Evolutionary conservation across 2,888 invertebrate species (phyloP).

Genomic region (Xylocampa areola): DNA sequence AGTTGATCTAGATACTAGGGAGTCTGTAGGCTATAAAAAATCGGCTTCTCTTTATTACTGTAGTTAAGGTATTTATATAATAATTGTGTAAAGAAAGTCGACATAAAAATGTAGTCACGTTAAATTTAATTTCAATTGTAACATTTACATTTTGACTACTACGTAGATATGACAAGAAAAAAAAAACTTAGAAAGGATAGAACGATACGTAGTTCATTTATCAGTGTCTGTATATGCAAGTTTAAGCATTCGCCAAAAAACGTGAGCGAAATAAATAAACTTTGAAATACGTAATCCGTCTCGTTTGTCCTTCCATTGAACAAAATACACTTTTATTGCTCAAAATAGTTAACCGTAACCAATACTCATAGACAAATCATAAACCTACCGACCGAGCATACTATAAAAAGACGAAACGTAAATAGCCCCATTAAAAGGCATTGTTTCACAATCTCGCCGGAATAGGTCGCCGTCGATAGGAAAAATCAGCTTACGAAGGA

Average conservation of each 20-base stretch:
- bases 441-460: constrained; percentile 39
- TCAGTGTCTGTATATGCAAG: too few species aligned
- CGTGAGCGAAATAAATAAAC: not conserved
- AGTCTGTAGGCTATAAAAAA: not conserved
- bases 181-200: too few species aligned
- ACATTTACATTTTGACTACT: too few species aligned
- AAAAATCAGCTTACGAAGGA: constrained; percentile 48
- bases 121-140: too few species aligned
- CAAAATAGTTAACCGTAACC: constrained; percentile 1
- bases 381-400: constrained; percentile 1
- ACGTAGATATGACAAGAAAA: too few species aligned
- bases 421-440: constrained; percentile 50
- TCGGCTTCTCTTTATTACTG: too few species aligned
- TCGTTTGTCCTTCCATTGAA: not conserved
- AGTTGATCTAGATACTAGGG: too few species aligned
- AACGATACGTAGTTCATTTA: too few species aligned
- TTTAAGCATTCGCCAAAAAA: too few species aligned
- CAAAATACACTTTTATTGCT: not conserved
- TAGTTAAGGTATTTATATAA: too few species aligned
- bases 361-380: constrained; percentile 19
- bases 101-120: too few species aligned
- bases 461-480: constrained; percentile 32
- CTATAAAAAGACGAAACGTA: constrained; percentile 36
- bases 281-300: not conserved
- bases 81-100: too few species aligned